phyloP scores from a whole-genome alignment of 1,140 invertebrate species.

The Charaxes varanes region DNA sequence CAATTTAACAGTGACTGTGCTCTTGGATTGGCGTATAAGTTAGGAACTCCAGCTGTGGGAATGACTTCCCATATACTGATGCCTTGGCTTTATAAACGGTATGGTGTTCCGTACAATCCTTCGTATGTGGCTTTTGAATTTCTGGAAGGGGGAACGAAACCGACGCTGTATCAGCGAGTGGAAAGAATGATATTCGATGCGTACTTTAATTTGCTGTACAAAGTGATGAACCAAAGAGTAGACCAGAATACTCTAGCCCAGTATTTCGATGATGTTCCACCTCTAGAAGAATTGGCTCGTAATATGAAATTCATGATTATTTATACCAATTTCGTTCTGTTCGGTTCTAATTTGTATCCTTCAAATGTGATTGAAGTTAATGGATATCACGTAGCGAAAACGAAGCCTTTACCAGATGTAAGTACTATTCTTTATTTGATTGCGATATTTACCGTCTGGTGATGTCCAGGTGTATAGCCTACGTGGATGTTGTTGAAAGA shows the following conservation, averaged over 20 bases:
- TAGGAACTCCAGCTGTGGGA: slow-evolving; percentile 77
- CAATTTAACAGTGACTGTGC: slow-evolving; percentile 82
- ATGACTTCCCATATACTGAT: slow-evolving; percentile 74
- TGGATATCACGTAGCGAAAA: slow-evolving; percentile 77
- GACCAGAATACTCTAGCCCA: slow-evolving; percentile 57
- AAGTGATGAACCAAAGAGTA: slow-evolving; percentile 37
- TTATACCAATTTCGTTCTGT: slow-evolving; percentile 77
- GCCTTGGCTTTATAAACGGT: slow-evolving; percentile 75
- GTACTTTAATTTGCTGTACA: slow-evolving; percentile 39
- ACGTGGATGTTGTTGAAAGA: slow-evolving; percentile 2
- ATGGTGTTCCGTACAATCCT: slow-evolving; percentile 75
- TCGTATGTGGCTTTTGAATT: slow-evolving; percentile 72
- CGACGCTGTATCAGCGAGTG: slow-evolving; percentile 42
- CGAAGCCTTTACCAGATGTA: slow-evolving; percentile 74
- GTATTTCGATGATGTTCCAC: slow-evolving; percentile 75
- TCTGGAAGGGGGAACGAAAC: slow-evolving; percentile 65
- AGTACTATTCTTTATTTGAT: slow-evolving; percentile 32
- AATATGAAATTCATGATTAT: slow-evolving; percentile 77
- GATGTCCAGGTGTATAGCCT: slow-evolving; percentile 1
- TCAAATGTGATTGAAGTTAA: slow-evolving; percentile 79
- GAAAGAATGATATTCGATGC: slow-evolving; percentile 35
- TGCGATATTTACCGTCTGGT: neutral
- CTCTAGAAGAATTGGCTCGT: slow-evolving; percentile 73
- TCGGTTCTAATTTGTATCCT: slow-evolving; percentile 72
- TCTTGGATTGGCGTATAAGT: slow-evolving; percentile 76